Evolutionary conservation across 2,797 vertebrate species (phyloP).

Genomic region (Sebastes trivittatus): DNA sequence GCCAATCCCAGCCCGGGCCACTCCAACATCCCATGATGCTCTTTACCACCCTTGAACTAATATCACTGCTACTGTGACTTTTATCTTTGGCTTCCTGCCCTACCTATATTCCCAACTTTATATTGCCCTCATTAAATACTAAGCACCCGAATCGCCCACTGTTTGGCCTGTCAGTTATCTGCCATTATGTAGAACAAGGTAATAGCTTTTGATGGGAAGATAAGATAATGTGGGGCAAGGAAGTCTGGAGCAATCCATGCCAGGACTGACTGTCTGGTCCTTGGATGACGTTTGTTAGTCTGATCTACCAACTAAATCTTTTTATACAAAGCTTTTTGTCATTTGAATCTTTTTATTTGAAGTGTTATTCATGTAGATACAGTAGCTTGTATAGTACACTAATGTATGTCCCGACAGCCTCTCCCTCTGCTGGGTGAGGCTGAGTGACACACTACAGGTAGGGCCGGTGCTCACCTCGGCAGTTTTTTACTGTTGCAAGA

Average conservation of each 20-base stretch:
- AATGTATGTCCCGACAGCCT: neutral
- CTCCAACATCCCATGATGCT: constrained; percentile 41
- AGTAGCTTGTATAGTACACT: neutral
- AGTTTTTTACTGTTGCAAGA: constrained; percentile 56
- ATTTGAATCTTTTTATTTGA: neutral
- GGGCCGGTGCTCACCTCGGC: constrained; percentile 36
- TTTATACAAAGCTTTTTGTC: neutral
- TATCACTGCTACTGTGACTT: constrained; percentile 50
- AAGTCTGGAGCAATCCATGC: constrained; percentile 12
- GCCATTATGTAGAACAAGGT: constrained; percentile 65
- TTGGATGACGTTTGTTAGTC: neutral
- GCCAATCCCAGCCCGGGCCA: constrained; percentile 42
- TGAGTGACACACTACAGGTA: constrained; percentile 26
- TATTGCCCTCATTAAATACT: constrained; percentile 76
- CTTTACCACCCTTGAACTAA: constrained; percentile 57
- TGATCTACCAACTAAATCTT: neutral
- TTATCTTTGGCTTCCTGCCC: constrained; percentile 72
- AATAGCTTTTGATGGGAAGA: constrained; percentile 52
- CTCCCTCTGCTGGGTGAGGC: constrained; percentile 44
- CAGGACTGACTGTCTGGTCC: neutral
- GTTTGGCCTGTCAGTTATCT: constrained; percentile 74
- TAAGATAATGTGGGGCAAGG: constrained; percentile 51
- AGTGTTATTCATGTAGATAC: neutral
- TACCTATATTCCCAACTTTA: constrained; percentile 71
- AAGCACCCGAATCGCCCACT: constrained; percentile 56